These are phyloP conservation scores for Mesochorus sp. DNA, from an alignment of 2,888 invertebrate genomes.

Conservation along the genomic window DNA sequence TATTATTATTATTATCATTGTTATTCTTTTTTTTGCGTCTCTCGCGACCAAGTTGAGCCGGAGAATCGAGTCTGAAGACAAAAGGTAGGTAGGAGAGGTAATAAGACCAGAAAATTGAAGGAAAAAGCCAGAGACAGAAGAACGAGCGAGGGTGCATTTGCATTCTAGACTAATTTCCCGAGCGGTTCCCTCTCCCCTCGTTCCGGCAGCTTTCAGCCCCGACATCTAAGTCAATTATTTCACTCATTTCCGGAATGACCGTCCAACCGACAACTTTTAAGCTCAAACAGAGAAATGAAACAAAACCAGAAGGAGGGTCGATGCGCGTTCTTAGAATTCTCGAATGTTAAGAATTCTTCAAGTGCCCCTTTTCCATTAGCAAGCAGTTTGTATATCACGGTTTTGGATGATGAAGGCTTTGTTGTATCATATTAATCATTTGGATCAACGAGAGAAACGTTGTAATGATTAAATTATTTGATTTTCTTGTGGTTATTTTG, in stretches of 20 bases:
- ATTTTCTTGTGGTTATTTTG: too few relatives aligned
- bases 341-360: background rate
- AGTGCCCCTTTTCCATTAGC: too few relatives aligned
- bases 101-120: constrained; percentile 33
- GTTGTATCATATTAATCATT: too few relatives aligned
- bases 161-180: constrained; percentile 55
- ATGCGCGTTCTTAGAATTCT: background rate
- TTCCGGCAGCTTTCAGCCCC: constrained; percentile 1
- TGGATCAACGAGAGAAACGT: too few relatives aligned
- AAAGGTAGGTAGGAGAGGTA: constrained; percentile 20
- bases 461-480: too few relatives aligned
- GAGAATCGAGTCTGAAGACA: background rate
- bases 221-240: constrained; percentile 52
- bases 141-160: too few relatives aligned
- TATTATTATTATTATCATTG: background rate
- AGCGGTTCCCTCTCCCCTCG: constrained; percentile 13
- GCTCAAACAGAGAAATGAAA: constrained; percentile 12
- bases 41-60: background rate
- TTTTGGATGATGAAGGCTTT: too few relatives aligned
- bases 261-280: background rate
- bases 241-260: constrained; percentile 46
- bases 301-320: background rate
- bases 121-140: constrained; percentile 28
- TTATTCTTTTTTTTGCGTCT: background rate
- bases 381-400: too few relatives aligned